Base-by-base conservation (phyloP, 2,888 invertebrate species). In the Gymnoscelis rufifasciata region DNA sequence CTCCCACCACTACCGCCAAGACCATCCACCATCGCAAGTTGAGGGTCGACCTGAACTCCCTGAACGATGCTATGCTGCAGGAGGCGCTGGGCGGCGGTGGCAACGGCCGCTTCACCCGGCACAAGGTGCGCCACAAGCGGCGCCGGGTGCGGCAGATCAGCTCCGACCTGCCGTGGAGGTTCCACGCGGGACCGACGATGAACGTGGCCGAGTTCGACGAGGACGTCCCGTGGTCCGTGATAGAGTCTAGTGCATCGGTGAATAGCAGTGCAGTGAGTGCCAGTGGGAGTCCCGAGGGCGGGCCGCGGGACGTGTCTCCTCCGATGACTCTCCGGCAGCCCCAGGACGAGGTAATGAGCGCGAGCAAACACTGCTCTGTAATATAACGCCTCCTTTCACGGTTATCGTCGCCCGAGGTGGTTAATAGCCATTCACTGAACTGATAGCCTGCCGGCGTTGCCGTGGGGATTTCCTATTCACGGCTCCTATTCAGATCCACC, bases 181-280 rank as follows among this genome's bases (percentile, higher is more conserved):
- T 89, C 73, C 89, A 89, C 64, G 69, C 79, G 58, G 90, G 90
- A 60, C 74, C 77, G 68, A 64, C 84, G 71, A 71, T 86, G 72
- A 90, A 88, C 74, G 88, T 89, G 54, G 81, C 76, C 56, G 88
- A 83, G 69, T 90, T 83, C 77, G 87, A 90, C 62, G 83, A 88
- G 54, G 81, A 88, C 64, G 88, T 84, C 68, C 87, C 89, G 68
- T 89, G 89, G 90, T 78, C 83, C 62, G 73, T 71, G 57, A 80
- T 83, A 65, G 89, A 88, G 67, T 78, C 71, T 55, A 62, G 68
- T 54, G 50, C 57, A 39, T 26, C 69, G 57, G 74, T 73, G 70
- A 72, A 75, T 63, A 64, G 62, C 54, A 86, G 87, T 87, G 86
- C 71, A 78, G 87, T 84, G 86, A 87, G 86, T 87, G 87, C 45